Percentiles rank a stretch among this genome's conserved stretches.
Evolutionary conservation across 2,888 invertebrate genomes (phyloP).

Genomic region (Sinelater perroti): DNA sequence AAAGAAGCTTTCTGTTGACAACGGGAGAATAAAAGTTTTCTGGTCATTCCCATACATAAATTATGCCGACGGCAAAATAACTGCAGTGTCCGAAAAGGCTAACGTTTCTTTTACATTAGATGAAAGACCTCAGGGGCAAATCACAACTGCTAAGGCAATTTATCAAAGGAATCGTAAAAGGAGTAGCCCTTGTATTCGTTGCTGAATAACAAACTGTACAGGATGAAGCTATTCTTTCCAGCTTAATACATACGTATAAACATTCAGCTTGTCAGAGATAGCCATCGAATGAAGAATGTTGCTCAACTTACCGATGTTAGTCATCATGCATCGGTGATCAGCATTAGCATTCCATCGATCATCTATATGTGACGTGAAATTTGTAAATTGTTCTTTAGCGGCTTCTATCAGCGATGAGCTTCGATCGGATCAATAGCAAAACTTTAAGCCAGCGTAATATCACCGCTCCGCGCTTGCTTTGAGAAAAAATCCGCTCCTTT

Average conservation of each 20-base stretch:
- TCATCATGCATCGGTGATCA: conserved; percentile 31
- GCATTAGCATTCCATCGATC: conserved; percentile 36
- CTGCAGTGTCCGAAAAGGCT: conserved; percentile 15
- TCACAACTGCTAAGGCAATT: conserved; percentile 27
- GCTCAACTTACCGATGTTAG: conserved; percentile 30
- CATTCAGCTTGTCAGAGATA: conserved; percentile 35
- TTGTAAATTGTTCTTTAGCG: conserved; percentile 27
- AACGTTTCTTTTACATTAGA: conserved; percentile 27
- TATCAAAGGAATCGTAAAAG: conserved; percentile 33
- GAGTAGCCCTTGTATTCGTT: conserved; percentile 33
- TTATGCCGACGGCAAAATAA: conserved; percentile 26
- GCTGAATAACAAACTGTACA: conserved; percentile 25
- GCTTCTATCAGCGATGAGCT: conserved; percentile 9
- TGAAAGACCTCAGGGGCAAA: conserved; percentile 27
- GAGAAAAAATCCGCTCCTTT: no score
- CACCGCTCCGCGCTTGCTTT: not conserved
- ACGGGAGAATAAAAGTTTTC: conserved; percentile 27
- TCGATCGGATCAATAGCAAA: conserved; percentile 13
- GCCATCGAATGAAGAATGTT: conserved; percentile 34
- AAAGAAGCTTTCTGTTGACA: conserved; percentile 15
- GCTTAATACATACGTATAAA: conserved; percentile 33
- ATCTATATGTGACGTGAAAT: conserved; percentile 29
- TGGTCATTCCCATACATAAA: conserved; percentile 24
- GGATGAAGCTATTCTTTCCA: conserved; percentile 32
- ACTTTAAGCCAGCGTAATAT: not conserved